Evolutionary conservation across 2,797 vertebrate species (phyloP).

Genomic region (Pipistrellus kuhlii): DNA sequence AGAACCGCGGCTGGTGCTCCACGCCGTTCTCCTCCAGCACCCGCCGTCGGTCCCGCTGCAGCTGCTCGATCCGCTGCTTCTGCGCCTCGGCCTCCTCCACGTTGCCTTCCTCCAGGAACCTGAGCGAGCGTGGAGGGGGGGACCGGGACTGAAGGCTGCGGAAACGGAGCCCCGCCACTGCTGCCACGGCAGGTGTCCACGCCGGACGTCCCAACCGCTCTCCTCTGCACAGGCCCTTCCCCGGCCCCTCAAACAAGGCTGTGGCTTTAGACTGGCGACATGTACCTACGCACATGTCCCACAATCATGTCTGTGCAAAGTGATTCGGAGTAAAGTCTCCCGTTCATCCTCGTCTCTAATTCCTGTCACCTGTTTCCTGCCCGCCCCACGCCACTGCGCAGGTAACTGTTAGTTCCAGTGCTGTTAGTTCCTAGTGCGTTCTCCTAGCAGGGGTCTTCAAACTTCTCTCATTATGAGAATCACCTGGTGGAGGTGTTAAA

Average conservation of each 20-base stretch:
- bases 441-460: no score
- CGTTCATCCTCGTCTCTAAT: neutral
- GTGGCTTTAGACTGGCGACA: neutral
- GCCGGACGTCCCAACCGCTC: neutral
- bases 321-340: neutral
- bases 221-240: neutral
- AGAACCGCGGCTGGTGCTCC: constrained; percentile 95
- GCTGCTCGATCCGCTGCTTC: constrained; percentile 96
- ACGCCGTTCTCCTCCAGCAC: constrained; percentile 92
- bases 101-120: constrained; percentile 96
- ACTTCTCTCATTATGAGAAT: no score
- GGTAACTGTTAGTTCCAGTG: accelerated
- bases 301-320: neutral
- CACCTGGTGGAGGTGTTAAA: no score
- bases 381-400: neutral
- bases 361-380: no score
- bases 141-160: neutral
- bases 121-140: constrained; percentile 74
- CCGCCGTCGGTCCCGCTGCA: constrained; percentile 94
- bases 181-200: neutral
- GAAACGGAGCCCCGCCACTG: no score
- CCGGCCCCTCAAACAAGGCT: neutral
- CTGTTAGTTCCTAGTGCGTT: neutral
- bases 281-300: neutral
- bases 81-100: constrained; percentile 94